A percentile compares a stretch with the other conserved stretches of the same genome.
Evolutionary conservation across 1,140 invertebrate genomes (phyloP).

Genomic region (Asbolus verrucosus): DNA sequence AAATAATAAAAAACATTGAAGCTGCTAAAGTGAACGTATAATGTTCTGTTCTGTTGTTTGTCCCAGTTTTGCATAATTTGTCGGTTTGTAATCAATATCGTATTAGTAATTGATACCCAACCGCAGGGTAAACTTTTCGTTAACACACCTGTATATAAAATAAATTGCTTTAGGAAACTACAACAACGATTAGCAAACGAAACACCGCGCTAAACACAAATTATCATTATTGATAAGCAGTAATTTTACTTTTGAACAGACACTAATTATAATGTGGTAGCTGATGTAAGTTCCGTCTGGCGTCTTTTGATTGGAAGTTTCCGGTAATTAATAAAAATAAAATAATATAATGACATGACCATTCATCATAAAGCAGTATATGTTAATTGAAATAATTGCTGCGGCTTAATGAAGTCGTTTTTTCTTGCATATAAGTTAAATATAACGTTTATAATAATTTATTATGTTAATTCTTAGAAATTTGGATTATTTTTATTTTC

Average conservation of each 20-base stretch:
- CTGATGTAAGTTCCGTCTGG: neutral
- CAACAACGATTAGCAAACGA: slow-evolving; percentile 16
- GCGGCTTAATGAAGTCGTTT: too few relatives aligned
- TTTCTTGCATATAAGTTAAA: too few relatives aligned
- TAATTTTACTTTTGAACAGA: slow-evolving; percentile 19
- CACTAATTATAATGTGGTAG: slow-evolving; percentile 12
- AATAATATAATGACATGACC: neutral
- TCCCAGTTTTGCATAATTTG: too few relatives aligned
- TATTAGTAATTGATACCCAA: neutral
- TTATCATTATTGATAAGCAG: slow-evolving; percentile 22
- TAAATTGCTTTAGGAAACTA: slow-evolving; percentile 28
- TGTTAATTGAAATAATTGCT: too few relatives aligned
- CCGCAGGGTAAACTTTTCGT: slow-evolving; percentile 8
- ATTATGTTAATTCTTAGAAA: too few relatives aligned
- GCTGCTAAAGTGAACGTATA: too few relatives aligned
- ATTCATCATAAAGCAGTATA: too few relatives aligned
- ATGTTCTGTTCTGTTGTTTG: too few relatives aligned
- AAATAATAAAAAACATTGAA: too few relatives aligned
- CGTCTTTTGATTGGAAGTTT: neutral
- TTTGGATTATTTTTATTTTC: too few relatives aligned
- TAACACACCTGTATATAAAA: slow-evolving; percentile 26
- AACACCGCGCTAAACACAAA: slow-evolving; percentile 13
- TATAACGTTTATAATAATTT: too few relatives aligned
- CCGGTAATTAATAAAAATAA: slow-evolving; percentile 5
- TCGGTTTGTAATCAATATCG: too few relatives aligned